Conservation (phyloP, 2,113 vertebrate species). For the Pseudorectes ferrugineus region DNA sequence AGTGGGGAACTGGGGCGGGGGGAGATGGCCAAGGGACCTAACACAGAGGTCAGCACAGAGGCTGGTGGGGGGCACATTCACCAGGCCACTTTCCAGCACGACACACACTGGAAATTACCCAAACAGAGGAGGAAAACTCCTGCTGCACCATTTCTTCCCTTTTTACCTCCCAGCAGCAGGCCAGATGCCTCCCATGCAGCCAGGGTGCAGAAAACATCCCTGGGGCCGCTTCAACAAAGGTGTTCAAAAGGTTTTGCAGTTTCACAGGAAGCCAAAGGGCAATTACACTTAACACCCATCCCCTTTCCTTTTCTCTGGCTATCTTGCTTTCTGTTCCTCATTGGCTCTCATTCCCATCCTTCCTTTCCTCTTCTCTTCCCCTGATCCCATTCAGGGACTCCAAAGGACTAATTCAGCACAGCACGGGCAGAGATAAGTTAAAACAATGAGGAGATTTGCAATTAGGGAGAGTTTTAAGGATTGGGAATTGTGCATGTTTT, state of each 20-base stretch:
- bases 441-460: constrained; percentile 50
- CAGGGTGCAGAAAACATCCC: not conserved
- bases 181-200: not conserved
- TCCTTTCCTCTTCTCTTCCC: not conserved
- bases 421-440: constrained; percentile 9
- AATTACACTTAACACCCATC: not conserved
- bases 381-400: constrained; percentile 18
- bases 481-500: not conserved
- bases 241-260: not conserved
- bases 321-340: not conserved
- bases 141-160: not conserved
- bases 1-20: not conserved
- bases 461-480: constrained; percentile 9
- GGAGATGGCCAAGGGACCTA: not conserved
- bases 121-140: not conserved
- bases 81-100: constrained; percentile 7
- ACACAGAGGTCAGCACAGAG: not conserved
- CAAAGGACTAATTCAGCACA: constrained; percentile 50
- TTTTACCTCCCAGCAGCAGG: not conserved
- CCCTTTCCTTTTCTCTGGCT: not conserved
- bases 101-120: not conserved
- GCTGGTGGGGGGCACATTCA: not conserved
- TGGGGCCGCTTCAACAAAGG: not conserved
- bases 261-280: not conserved
- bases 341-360: not conserved